Evolutionary conservation across 2,797 vertebrate genomes (phyloP), one percentile per base, ranked within the genome.

Genomic region (Mastacembelus armatus): DNA sequence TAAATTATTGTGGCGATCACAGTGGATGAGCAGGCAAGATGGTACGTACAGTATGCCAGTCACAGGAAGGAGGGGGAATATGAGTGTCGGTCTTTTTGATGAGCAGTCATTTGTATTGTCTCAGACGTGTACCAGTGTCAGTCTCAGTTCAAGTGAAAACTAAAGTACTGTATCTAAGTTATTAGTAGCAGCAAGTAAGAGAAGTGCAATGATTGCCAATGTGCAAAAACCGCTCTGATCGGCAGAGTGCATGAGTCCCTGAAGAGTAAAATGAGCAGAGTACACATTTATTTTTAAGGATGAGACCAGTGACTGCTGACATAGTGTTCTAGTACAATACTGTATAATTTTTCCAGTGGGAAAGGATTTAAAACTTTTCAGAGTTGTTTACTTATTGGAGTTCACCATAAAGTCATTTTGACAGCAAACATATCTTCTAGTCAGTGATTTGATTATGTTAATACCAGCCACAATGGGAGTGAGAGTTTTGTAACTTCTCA

Each of bases 391-490:
- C 39, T 73, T 51, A 24, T 24, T 32, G 27, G 51, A 55, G 60
- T 66, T 80, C 44, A 68, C 32, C 15, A 0, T 16, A 1, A 57
- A 47, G 47, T 80, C 49, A 42, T 73, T 67, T 55, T 72, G 56
- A 68, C 49, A 7, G 47, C 29, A 56, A 66, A 62, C 42, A 43
- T 19, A 18, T 36, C 51, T 21, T 48, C 29, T 44, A 33, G 24
- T 61, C n/a, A 18, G 30, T 32, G 42, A 69, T 71, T 51, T 65
- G 29, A 60, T 61, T 72, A 70, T 84, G 50, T 50, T 72, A 60
- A 77, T 75, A 29, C 29, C 8, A 18, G 18, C 61, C 26, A 5
- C 61, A 22, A 18, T 27, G 18, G 32, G 16, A 49, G 32, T 52
- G 35, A 21, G 14, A 40, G 19, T 35, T 38, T 27, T 21, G 16